Percentiles rank a stretch among this genome's conserved stretches.
Evolutionary conservation across 2,797 vertebrate species (phyloP).

Genomic region (Epinephelus coioides): DNA sequence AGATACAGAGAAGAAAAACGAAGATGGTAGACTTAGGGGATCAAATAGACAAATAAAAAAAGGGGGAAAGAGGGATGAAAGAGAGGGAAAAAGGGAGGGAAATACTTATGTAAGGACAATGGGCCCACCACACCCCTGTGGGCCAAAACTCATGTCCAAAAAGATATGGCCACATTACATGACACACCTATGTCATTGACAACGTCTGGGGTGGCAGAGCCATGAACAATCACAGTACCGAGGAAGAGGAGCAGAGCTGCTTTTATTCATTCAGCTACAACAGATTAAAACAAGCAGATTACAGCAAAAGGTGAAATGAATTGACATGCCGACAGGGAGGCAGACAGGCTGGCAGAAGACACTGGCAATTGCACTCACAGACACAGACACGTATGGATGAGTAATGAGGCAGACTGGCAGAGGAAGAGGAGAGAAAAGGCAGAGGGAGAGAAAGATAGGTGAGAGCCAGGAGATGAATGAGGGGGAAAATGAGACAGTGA

Average conservation of each 20-base stretch:
- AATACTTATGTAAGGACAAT: slow-evolving; percentile 53
- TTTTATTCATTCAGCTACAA: slow-evolving; percentile 19
- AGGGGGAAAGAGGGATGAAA: not conserved
- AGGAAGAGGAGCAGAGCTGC: slow-evolving; percentile 4
- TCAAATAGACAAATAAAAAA: not conserved
- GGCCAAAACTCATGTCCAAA: slow-evolving; percentile 48
- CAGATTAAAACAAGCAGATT: slow-evolving; percentile 31
- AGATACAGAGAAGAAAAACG: slow-evolving; percentile 15
- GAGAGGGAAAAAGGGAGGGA: not conserved
- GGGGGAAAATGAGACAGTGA: slow-evolving; percentile 23
- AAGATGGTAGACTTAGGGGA: slow-evolving; percentile 1
- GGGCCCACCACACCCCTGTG: slow-evolving; percentile 69
- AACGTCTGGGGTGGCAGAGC: slow-evolving; percentile 23
- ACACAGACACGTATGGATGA: slow-evolving; percentile 12
- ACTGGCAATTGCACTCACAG: slow-evolving; percentile 14
- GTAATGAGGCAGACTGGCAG: slow-evolving; percentile 32
- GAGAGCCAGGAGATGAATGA: slow-evolving; percentile 23
- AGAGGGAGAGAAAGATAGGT: slow-evolving; percentile 32
- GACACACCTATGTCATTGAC: slow-evolving; percentile 49
- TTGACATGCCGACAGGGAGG: slow-evolving; percentile 36
- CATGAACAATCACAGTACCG: slow-evolving; percentile 1
- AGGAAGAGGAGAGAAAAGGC: slow-evolving; percentile 11
- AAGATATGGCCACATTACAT: slow-evolving; percentile 47
- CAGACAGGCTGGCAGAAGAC: slow-evolving; percentile 40
- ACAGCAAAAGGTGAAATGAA: slow-evolving; percentile 36